phyloP scores from a whole-genome alignment of 2,888 invertebrate species.

The Gastracanthus pulcherrimus region DNA sequence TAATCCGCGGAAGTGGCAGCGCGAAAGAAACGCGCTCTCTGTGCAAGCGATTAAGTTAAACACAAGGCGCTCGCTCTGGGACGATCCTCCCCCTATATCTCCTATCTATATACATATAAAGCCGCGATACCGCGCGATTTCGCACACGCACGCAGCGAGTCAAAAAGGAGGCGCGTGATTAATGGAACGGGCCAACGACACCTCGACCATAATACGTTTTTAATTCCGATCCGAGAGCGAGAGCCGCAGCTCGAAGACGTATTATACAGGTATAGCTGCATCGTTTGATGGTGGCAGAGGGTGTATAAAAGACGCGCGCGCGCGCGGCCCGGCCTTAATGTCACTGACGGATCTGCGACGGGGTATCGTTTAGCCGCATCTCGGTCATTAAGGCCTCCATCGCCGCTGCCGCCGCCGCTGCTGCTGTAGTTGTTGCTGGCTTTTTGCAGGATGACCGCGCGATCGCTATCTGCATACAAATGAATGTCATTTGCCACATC shows the following conservation, averaged over 20 bases:
- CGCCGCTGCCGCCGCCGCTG: too few species aligned
- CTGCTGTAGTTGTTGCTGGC: too few species aligned
- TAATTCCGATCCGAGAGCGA: constrained; percentile 65
- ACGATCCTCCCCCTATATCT: too few species aligned
- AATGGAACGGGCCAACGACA: constrained; percentile 64
- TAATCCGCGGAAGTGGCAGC: constrained; percentile 5
- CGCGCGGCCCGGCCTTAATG: constrained; percentile 50
- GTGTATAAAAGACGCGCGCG: neutral
- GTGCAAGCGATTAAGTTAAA: constrained; percentile 49
- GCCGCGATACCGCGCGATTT: neutral
- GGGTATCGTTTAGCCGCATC: constrained; percentile 74
- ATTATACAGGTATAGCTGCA: too few species aligned
- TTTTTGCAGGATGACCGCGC: constrained; percentile 69
- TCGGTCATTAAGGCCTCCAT: constrained; percentile 72
- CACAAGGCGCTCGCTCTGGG: constrained; percentile 14
- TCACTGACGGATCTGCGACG: constrained; percentile 70
- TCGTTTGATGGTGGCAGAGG: neutral
- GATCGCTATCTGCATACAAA: constrained; percentile 73
- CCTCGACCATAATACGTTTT: constrained; percentile 73
- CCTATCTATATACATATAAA: neutral
- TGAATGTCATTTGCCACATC: constrained; percentile 71
- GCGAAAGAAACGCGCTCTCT: constrained; percentile 3
- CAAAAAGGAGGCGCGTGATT: constrained; percentile 54
- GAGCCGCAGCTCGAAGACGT: too few species aligned
- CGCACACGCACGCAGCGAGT: neutral